phyloP scores from a whole-genome alignment of 2,113 vertebrate species.

The Scytalopus superciliaris region DNA sequence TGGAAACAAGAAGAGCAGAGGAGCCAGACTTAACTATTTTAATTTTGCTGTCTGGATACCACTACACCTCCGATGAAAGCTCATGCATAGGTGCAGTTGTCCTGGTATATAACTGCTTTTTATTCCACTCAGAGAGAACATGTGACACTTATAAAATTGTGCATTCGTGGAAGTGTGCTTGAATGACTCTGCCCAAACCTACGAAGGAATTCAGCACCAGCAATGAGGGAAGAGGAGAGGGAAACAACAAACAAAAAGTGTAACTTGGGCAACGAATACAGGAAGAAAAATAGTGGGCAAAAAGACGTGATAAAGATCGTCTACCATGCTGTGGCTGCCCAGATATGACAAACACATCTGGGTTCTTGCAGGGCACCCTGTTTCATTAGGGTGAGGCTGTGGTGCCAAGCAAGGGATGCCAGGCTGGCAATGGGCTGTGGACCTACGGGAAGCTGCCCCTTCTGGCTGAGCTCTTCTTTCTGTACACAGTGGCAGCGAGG shows the following conservation, averaged over 20 bases:
- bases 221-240: not conserved
- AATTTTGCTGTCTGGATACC: not conserved
- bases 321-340: not conserved
- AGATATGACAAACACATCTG: not conserved
- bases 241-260: not conserved
- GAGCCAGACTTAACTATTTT: not conserved
- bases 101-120: not conserved
- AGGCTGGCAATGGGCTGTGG: rapidly evolving
- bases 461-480: constrained; percentile 7
- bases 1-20: not conserved
- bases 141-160: not conserved
- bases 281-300: not conserved
- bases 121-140: not conserved
- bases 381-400: not conserved
- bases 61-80: not conserved
- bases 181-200: not conserved
- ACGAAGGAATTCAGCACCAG: not conserved
- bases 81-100: not conserved
- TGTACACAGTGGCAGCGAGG: not conserved
- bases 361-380: not conserved
- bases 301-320: not conserved
- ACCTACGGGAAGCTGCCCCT: not conserved
- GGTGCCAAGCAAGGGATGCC: not conserved
- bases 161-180: not conserved
- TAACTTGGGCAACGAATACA: not conserved